Conservation (phyloP, 2,888 invertebrate genomes). For the Caenorhabditis macrosperma region DNA sequence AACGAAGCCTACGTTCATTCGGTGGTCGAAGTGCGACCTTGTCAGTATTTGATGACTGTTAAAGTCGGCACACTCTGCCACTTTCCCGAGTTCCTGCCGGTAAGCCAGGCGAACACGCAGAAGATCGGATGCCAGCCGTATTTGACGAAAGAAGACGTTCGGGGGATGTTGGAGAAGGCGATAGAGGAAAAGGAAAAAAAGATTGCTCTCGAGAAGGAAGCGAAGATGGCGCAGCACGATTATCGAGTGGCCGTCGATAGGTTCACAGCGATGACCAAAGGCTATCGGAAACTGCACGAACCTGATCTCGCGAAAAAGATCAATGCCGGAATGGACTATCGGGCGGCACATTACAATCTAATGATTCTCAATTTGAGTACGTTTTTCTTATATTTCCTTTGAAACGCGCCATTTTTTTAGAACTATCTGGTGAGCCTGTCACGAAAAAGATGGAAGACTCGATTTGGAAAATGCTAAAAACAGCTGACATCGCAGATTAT, state of each 20-base stretch:
- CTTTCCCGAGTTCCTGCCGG: conserved; percentile 32
- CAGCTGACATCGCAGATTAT: conserved; percentile 11
- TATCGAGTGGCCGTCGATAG: conserved; percentile 1
- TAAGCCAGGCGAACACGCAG: conserved; percentile 26
- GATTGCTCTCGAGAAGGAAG: not conserved
- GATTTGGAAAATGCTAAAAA: conserved; percentile 32
- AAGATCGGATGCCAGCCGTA: conserved; percentile 41
- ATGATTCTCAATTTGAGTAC: conserved; percentile 11
- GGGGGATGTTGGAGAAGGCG: conserved; percentile 15
- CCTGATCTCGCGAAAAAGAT: conserved; percentile 1
- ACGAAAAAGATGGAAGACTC: not conserved
- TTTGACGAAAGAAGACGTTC: conserved; percentile 7
- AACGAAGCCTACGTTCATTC: conserved; percentile 49
- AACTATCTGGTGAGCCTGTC: not conserved
- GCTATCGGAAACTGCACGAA: not conserved
- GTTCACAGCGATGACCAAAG: conserved; percentile 32
- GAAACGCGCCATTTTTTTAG: not conserved
- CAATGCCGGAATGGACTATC: conserved; percentile 36
- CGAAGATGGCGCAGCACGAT: not conserved
- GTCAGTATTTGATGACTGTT: conserved; percentile 54
- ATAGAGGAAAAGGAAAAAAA: not conserved
- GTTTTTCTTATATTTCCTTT: not conserved
- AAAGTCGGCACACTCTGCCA: conserved; percentile 54
- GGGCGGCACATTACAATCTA: conserved; percentile 28
- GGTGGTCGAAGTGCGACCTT: conserved; percentile 49